Evolutionary conservation across 2,113 vertebrate species (phyloP).

Genomic region (Diadophis punctatus): DNA sequence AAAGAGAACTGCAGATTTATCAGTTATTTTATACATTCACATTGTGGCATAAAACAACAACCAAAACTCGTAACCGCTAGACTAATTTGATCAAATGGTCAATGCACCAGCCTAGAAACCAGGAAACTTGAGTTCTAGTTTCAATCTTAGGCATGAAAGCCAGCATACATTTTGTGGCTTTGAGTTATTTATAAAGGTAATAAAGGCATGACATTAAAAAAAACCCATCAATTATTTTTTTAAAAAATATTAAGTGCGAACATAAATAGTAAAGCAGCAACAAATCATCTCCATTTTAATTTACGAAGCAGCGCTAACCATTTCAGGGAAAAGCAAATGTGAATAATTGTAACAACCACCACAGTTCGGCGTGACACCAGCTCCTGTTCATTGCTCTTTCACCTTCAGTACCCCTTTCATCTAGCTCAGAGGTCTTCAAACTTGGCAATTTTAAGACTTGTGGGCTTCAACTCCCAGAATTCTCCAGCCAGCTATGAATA

Average conservation of each 20-base stretch:
- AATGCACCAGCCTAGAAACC: neutral
- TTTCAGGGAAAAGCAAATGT: neutral
- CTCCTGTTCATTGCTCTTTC: neutral
- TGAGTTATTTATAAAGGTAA: neutral
- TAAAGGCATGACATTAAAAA: neutral
- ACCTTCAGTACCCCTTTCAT: neutral
- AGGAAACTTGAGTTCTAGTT: neutral
- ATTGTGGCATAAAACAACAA: neutral
- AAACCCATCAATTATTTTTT: neutral
- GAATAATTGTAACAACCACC: neutral
- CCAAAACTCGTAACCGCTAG: neutral
- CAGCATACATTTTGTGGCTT: neutral
- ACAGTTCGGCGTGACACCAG: neutral
- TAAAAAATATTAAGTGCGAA: neutral
- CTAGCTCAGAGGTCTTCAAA: no score
- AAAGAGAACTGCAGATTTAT: neutral
- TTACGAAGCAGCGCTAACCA: neutral
- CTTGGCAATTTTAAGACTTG: no score
- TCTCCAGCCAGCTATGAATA: no score
- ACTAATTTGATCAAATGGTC: neutral
- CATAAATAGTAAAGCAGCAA: neutral
- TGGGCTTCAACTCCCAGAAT: no score
- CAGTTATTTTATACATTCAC: neutral
- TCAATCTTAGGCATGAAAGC: neutral
- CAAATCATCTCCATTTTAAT: neutral